Evolutionary conservation across 2,113 vertebrate species (phyloP), one percentile per base, ranked within the genome.

Genomic region (Gyps fulvus): DNA sequence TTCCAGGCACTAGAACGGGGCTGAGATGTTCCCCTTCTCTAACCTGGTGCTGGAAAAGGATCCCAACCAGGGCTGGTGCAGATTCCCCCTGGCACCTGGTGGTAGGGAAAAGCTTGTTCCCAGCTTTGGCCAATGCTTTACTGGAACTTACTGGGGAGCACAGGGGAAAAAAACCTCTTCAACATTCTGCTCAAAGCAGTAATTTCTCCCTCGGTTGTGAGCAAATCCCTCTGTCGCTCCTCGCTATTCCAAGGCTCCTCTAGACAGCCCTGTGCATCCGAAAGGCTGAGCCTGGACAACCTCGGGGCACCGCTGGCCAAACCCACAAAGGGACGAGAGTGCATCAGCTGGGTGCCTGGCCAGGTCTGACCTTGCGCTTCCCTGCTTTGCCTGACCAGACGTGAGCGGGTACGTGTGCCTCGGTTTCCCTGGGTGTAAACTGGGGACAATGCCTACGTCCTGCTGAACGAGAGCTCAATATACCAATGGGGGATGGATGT

Each of bases 391-490:
- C 61, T 32, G 34, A 10, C 5, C 17, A 42, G 34, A 26, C 19
- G 31, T 8, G 21, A 63, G 36, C 3, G 2, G 13, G 7, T 15
- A 10, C 0, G 14, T 6, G 6, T 73, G 34, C 79, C 82, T 84
- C 65, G 6, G 47, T 94, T 94, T 89, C 38, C 63, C 89, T 50
- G 49, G 10, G 38, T 26, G 40, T 61, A 26, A 45, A 43, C 45
- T 1, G 16, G 6, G 43, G 16, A 25, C 14, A 17, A 26, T 7
- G 20, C 2, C 38, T 21, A 0, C 6, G 36, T 55, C 29, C 45
- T 57, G 36, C 57, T 81, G 71, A 47, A 13, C 6, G 13, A 17
- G 25, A 76, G 19, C 50, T 25, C 45, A 34, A 4, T 9, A 7
- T 31, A 18, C 6, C 10, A 5, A 7, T 2, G 5, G 36, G 22